These are phyloP conservation scores for Anthoptus insignis DNA, from an alignment of 2,888 invertebrate genomes.

Conservation along the genomic window DNA sequence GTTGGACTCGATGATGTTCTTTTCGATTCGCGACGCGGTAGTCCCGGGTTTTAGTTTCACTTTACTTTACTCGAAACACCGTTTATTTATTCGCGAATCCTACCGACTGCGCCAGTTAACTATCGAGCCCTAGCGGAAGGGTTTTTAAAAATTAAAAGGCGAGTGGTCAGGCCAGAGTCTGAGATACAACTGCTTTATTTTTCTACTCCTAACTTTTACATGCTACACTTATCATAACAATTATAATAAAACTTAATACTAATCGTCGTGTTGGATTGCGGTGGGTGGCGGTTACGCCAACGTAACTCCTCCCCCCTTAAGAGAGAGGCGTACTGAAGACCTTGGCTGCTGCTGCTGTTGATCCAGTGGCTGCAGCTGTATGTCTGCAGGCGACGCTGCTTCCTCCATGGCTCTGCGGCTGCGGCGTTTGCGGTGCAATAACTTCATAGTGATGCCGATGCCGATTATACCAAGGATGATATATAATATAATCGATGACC, in stretches of 20 bases:
- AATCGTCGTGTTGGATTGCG: not conserved
- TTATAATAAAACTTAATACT: not conserved
- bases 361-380: not conserved
- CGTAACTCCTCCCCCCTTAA: constrained; percentile 27
- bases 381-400: not conserved
- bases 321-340: constrained; percentile 8
- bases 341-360: not conserved
- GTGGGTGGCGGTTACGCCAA: constrained; percentile 45
- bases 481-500: constrained; percentile 13
- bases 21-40: not conserved
- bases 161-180: not conserved
- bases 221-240: no score
- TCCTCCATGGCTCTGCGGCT: not conserved
- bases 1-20: not conserved
- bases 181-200: not conserved
- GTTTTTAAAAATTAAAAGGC: not conserved
- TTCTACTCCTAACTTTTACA: no score
- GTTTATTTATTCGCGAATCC: not conserved
- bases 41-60: no score
- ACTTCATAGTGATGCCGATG: not conserved
- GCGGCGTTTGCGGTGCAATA: not conserved
- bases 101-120: not conserved
- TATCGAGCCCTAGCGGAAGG: not conserved
- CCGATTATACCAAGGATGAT: not conserved
- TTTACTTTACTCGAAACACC: not conserved